Conservation (phyloP, 2,888 invertebrate species). For the Nomada hirtipes region DNA sequence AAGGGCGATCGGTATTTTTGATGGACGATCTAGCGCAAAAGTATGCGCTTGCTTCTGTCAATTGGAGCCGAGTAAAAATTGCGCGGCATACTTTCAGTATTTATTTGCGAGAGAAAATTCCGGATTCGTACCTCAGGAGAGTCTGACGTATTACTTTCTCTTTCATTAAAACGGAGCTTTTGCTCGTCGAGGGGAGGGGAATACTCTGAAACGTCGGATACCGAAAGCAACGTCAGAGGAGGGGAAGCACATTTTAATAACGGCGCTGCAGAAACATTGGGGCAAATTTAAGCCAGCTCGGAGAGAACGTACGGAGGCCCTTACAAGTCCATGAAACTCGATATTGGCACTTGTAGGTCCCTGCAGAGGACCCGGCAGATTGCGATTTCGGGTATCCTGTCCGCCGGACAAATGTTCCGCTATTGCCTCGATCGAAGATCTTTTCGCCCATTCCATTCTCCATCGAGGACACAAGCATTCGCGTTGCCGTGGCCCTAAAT, state of each 20-base stretch:
- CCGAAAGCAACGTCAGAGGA: background rate
- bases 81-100: background rate
- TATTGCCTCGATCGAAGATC: conserved; percentile 34
- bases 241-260: conserved; percentile 59
- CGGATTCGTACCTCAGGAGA: background rate
- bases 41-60: background rate
- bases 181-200: background rate
- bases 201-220: conserved; percentile 7
- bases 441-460: conserved; percentile 2
- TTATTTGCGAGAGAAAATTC: background rate
- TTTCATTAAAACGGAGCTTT: background rate
- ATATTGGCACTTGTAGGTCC: conserved; percentile 63
- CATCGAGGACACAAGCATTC: background rate
- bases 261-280: conserved; percentile 35
- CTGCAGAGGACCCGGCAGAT: conserved; percentile 55
- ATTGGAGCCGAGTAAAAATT: background rate
- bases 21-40: background rate
- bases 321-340: conserved; percentile 54
- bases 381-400: conserved; percentile 60
- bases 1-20: conserved; percentile 1
- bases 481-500: background rate
- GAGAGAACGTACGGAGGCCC: conserved; percentile 23
- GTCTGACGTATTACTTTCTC: conserved; percentile 11
- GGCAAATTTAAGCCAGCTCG: conserved; percentile 36
- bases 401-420: conserved; percentile 38